Conservation (phyloP, 2,113 vertebrate genomes). For the Bagarius yarrelli region DNA sequence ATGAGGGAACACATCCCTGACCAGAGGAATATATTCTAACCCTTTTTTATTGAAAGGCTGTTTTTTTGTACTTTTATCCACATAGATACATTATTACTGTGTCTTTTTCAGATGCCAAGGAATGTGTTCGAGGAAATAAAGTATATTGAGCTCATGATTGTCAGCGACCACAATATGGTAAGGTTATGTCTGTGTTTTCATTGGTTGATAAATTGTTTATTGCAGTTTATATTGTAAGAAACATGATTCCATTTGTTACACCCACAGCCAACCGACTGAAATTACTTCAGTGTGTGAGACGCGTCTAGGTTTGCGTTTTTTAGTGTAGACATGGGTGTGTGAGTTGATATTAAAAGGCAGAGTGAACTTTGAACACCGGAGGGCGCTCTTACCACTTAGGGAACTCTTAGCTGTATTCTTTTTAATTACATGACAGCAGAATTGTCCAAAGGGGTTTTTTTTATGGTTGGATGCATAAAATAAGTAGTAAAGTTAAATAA, state of each 20-base stretch:
- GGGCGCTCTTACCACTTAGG: slow-evolving; percentile 29
- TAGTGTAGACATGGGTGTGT: background rate
- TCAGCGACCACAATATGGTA: slow-evolving; percentile 95
- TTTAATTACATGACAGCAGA: background rate
- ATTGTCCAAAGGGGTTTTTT: too few relatives aligned
- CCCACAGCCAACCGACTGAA: background rate
- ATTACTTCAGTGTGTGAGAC: background rate
- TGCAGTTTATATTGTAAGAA: background rate
- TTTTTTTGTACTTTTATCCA: background rate
- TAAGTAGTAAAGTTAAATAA: too few relatives aligned
- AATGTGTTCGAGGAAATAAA: slow-evolving; percentile 95
- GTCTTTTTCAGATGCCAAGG: slow-evolving; percentile 77
- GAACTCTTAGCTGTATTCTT: background rate
- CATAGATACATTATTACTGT: background rate
- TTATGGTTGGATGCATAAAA: too few relatives aligned
- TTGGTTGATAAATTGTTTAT: background rate
- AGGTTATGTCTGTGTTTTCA: slow-evolving; percentile 7
- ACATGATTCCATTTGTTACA: background rate
- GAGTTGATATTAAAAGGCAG: background rate
- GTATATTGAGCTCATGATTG: slow-evolving; percentile 95
- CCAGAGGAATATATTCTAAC: background rate
- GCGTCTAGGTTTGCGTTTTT: background rate
- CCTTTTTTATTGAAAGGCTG: background rate
- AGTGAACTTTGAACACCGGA: slow-evolving; percentile 23
- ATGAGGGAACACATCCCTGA: background rate